Conservation (phyloP, 2,113 vertebrate genomes). For the Toxostoma redivivum region DNA sequence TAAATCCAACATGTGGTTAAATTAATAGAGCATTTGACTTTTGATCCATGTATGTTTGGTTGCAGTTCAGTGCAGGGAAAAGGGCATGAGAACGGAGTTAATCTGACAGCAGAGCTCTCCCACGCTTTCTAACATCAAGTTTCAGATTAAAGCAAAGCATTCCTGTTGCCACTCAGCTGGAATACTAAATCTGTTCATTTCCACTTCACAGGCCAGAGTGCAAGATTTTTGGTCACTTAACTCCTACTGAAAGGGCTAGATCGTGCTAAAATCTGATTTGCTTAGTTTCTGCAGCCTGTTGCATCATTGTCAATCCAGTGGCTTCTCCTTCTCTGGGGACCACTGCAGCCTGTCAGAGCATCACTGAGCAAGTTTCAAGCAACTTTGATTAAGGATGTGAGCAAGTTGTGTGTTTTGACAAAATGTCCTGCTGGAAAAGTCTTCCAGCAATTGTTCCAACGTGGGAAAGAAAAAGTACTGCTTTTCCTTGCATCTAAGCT, state of each 20-base stretch:
- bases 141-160: constrained; percentile 41
- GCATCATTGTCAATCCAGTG: not conserved
- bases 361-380: not conserved
- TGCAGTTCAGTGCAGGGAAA: constrained; percentile 56
- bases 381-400: not conserved
- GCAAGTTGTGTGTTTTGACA: not conserved
- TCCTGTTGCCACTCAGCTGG: constrained; percentile 34
- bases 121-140: not conserved
- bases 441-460: not conserved
- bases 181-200: constrained; percentile 46
- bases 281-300: not conserved
- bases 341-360: not conserved
- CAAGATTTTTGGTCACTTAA: constrained; percentile 11
- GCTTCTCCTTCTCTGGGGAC: not conserved
- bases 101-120: constrained; percentile 56
- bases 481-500: not conserved
- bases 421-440: not conserved
- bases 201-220: constrained; percentile 30
- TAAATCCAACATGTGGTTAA: constrained; percentile 42
- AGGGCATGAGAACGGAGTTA: constrained; percentile 8
- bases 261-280: not conserved
- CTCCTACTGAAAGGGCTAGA: not conserved
- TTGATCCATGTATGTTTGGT: constrained; percentile 44
- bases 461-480: not conserved
- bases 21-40: constrained; percentile 62